phyloP scores from a whole-genome alignment of 2,797 vertebrate species.

The Apogon talboti region DNA sequence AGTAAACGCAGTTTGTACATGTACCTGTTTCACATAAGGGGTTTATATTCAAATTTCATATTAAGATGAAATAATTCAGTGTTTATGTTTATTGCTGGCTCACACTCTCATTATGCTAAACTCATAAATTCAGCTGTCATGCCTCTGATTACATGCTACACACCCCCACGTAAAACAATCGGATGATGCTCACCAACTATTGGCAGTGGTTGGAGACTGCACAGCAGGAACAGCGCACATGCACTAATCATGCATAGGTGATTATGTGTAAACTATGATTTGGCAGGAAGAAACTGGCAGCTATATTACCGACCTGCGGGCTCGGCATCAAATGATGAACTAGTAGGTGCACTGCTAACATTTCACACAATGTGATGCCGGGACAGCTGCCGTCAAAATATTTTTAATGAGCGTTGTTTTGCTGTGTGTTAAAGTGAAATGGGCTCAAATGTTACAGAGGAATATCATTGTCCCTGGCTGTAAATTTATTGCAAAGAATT shows the following conservation, averaged over 20 bases:
- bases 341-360: slow-evolving; percentile 38
- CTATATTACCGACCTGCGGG: slow-evolving; percentile 46
- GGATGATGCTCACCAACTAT: slow-evolving; percentile 56
- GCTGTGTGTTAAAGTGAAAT: slow-evolving; percentile 14
- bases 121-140: slow-evolving; percentile 51
- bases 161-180: slow-evolving; percentile 63
- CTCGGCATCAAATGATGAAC: slow-evolving; percentile 37
- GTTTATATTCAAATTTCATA: slow-evolving; percentile 14
- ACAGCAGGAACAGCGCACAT: slow-evolving; percentile 46
- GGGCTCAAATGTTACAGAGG: slow-evolving; percentile 19
- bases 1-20: not conserved
- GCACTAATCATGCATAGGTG: slow-evolving; percentile 59
- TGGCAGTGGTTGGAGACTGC: slow-evolving; percentile 58
- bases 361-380: slow-evolving; percentile 37
- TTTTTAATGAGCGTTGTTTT: slow-evolving; percentile 41
- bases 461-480: slow-evolving; percentile 5
- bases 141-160: slow-evolving; percentile 65
- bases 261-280: slow-evolving; percentile 65
- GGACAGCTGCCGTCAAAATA: slow-evolving; percentile 16
- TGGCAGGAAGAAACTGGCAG: slow-evolving; percentile 57
- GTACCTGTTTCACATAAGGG: slow-evolving; percentile 9
- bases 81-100: slow-evolving; percentile 51
- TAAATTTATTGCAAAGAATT: slow-evolving; percentile 14
- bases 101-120: slow-evolving; percentile 40
- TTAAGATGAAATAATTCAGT: slow-evolving; percentile 24